Conservation (phyloP, 2,113 vertebrate species). For the Tetraodon nigroviridis region DNA sequence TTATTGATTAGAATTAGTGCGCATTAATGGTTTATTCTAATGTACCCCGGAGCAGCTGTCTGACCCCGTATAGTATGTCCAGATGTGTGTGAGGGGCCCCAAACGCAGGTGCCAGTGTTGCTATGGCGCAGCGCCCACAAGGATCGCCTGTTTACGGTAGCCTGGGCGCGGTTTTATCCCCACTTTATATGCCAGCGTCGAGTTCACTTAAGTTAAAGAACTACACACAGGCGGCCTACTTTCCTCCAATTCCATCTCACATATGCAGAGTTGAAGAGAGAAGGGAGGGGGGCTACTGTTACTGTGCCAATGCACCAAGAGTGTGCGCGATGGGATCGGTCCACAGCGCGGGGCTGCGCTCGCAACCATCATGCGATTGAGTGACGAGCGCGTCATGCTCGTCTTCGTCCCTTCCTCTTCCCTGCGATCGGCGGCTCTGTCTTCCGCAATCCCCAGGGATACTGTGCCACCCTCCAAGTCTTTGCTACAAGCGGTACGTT, state of each 20-base stretch:
- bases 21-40: too few species aligned
- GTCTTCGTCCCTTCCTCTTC: slow-evolving; percentile 38
- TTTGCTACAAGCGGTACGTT: slow-evolving; percentile 75
- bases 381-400: slow-evolving; percentile 64
- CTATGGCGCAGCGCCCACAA: slow-evolving; percentile 1
- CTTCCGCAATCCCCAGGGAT: slow-evolving; percentile 68
- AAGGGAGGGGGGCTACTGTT: slow-evolving; percentile 27
- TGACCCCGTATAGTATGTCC: background rate
- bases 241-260: slow-evolving; percentile 40
- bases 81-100: background rate
- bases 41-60: background rate
- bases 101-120: background rate
- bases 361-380: slow-evolving; percentile 63
- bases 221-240: slow-evolving; percentile 51
- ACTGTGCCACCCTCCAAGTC: slow-evolving; percentile 69
- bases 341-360: slow-evolving; percentile 65
- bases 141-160: slow-evolving; percentile 30
- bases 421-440: slow-evolving; percentile 69
- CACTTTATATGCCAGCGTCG: slow-evolving; percentile 29
- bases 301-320: slow-evolving; percentile 68
- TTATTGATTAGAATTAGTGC: too few species aligned
- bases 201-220: slow-evolving; percentile 54
- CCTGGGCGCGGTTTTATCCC: slow-evolving; percentile 34
- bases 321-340: slow-evolving; percentile 55
- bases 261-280: slow-evolving; percentile 13